Conservation (phyloP, 2,113 vertebrate species). For the Hassar affinis region DNA sequence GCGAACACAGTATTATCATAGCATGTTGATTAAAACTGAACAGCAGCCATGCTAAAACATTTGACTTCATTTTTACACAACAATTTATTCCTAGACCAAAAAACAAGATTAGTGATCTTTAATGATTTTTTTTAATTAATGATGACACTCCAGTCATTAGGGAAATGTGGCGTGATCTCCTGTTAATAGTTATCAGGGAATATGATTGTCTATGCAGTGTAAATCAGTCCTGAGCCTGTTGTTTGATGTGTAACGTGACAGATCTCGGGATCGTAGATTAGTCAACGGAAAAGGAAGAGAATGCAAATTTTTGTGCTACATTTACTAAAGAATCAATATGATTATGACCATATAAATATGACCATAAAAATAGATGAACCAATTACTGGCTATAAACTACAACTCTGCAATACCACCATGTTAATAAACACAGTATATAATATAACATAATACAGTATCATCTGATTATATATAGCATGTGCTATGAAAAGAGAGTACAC, state of each 20-base stretch:
- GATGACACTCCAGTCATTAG: conserved; percentile 12
- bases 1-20: not conserved
- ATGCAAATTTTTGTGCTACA: conserved; percentile 70
- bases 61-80: not conserved
- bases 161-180: conserved; percentile 1
- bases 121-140: not conserved
- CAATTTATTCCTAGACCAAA: conserved; percentile 5
- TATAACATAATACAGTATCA: conserved; percentile 39
- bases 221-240: conserved; percentile 23
- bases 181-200: conserved; percentile 18
- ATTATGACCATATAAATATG: conserved; percentile 77
- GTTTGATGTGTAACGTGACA: conserved; percentile 53
- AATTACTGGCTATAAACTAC: conserved; percentile 76
- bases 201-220: not conserved
- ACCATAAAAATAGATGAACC: conserved; percentile 74
- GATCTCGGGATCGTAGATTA: conserved; percentile 62
- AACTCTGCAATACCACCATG: conserved; percentile 68
- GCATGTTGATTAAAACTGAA: conserved; percentile 7
- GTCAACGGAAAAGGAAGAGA: conserved; percentile 68
- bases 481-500: conserved; percentile 41
- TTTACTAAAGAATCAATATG: conserved; percentile 75
- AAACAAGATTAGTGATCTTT: not conserved
- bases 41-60: not conserved
- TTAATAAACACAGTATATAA: conserved; percentile 73
- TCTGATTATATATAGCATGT: conserved; percentile 55